Evolutionary conservation across 2,797 vertebrate genomes (phyloP).

Genomic region (Phrynocephalus guinanensis): DNA sequence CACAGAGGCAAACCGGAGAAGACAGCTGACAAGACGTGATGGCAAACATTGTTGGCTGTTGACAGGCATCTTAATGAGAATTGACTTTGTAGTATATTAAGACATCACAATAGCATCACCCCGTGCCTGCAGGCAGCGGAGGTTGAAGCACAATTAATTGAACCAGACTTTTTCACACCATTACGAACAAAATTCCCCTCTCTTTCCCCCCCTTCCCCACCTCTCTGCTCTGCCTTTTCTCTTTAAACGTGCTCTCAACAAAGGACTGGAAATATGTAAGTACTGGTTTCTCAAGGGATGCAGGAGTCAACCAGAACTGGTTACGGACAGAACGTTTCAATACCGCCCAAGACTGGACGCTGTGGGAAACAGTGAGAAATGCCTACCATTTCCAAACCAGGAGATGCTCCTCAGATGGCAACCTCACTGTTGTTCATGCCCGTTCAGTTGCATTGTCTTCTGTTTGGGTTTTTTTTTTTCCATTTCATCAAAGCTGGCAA

Average conservation of each 20-base stretch:
- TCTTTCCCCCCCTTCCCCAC: conserved; percentile 40
- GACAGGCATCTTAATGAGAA: conserved; percentile 63
- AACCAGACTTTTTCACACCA: conserved; percentile 67
- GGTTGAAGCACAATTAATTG: conserved; percentile 81
- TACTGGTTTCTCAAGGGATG: conserved; percentile 48
- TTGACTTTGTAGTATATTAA: conserved; percentile 73
- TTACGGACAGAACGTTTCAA: conserved; percentile 40
- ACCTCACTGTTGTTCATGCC: conserved; percentile 59
- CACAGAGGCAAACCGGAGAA: conserved; percentile 48
- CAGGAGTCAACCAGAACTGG: conserved; percentile 11
- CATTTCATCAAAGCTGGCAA: conserved; percentile 61
- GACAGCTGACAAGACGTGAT: conserved; percentile 51
- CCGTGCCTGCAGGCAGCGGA: conserved; percentile 62
- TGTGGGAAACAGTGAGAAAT: conserved; percentile 56
- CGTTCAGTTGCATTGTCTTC: conserved; percentile 48
- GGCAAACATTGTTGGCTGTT: conserved; percentile 58
- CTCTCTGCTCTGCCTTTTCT: not conserved
- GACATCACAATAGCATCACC: conserved; percentile 60
- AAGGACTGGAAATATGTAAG: conserved; percentile 61
- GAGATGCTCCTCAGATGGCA: conserved; percentile 63
- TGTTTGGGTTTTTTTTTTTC: conserved; percentile 56
- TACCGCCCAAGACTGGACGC: conserved; percentile 52
- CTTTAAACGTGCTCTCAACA: conserved; percentile 43
- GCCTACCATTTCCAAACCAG: conserved; percentile 50
- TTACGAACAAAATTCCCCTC: conserved; percentile 60